Base-by-base conservation (phyloP, 2,113 vertebrate genomes). In the Labrus mixtus region DNA sequence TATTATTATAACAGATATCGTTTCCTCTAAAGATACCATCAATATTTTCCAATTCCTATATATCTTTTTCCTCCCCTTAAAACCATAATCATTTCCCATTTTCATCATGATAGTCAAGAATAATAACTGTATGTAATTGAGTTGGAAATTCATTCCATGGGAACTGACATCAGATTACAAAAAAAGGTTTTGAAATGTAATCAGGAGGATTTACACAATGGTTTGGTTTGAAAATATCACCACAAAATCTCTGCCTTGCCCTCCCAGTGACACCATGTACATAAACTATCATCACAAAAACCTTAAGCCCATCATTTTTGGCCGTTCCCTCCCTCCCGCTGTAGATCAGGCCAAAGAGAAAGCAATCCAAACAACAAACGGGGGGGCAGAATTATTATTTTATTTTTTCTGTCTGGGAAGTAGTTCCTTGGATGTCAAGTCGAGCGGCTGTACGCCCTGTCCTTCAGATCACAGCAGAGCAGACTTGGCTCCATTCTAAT, bases 251-350 rank as follows among this genome's bases (percentile, higher is more conserved):
- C 46, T 78, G 80, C 59, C 58, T 91, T 92, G 91, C 85, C 92
- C 93, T 95, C 92, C 85, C 92, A 90, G 87, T 91, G 90, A 90
- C 87, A 89, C 93, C 90, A 92, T 91, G 90, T 91, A 93, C 91
- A 90, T 90, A 95, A 89, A 93, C 90, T 87, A 62, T 92, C 89
- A 85, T 86, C 88, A 91, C 82, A 74, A 82, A 83, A 85, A 78
- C 68, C 71, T 54, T 85, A 84, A 90, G 79, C 79, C 75, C 79
- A 76, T 89, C 82, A 83, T 88, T 90, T 85, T 51, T 48, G 73
- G 46, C 55, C 58, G 59, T 33, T 85, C 70, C 65, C 66, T 72
- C 73, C 65, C 57, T 72, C 65, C 62, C 1, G 41, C 77, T 76
- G 87, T 59, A 82, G 70, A 87, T 82, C 80, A 76, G 79, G 57